These are phyloP conservation scores for Coptodon rendalli DNA, from an alignment of 2,113 vertebrate genomes.

Conservation along the genomic window DNA sequence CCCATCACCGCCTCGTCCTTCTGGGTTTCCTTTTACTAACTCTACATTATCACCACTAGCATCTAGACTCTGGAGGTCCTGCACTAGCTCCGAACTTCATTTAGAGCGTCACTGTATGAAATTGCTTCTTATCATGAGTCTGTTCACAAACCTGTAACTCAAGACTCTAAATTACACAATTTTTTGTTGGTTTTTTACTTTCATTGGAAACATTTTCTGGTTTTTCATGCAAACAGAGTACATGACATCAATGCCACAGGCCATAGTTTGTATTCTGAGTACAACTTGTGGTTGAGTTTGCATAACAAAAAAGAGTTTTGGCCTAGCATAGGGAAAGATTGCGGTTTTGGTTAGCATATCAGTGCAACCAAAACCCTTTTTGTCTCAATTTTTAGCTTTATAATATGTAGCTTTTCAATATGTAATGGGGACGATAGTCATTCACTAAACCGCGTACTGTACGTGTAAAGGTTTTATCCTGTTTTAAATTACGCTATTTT, in stretches of 20 bases:
- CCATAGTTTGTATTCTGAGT: not conserved
- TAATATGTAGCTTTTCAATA: not conserved
- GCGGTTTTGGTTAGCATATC: not conserved
- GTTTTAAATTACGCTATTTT: not conserved
- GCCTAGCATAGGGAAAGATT: not conserved
- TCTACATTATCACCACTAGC: not conserved
- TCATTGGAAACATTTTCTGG: not conserved
- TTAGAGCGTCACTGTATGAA: not conserved
- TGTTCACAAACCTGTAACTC: not conserved
- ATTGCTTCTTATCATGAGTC: not conserved
- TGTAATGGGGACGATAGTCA: not conserved
- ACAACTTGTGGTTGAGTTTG: not conserved
- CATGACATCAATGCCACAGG: not conserved
- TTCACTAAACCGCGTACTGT: not conserved
- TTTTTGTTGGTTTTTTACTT: not conserved
- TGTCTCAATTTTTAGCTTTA: not conserved
- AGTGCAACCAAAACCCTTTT: not conserved
- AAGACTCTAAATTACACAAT: not conserved
- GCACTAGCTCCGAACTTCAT: not conserved
- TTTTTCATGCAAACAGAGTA: not conserved
- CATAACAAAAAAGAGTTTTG: not conserved
- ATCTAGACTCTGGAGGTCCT: not conserved
- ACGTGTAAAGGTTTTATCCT: not conserved
- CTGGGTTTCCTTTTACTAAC: not conserved
- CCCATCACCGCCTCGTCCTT: not conserved